Base-by-base conservation (phyloP, 2,797 vertebrate genomes). In the Sarcoramphus papa region DNA sequence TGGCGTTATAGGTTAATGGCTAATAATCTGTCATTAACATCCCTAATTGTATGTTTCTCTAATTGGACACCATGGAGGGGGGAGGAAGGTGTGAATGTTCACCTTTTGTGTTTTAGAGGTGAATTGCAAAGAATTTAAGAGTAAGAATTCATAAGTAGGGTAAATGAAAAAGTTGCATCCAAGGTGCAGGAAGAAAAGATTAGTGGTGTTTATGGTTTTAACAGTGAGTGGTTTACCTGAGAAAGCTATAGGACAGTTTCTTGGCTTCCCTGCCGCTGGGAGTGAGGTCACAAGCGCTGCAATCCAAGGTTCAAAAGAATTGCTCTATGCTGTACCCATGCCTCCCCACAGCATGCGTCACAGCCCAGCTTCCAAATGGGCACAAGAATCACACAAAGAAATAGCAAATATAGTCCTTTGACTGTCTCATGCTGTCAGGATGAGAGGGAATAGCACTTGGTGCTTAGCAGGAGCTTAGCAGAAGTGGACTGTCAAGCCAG, bases 11-110 rank as follows among this genome's bases (percentile, higher is more conserved):
- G 78, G 94, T 91, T 91, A 94, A 94, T 96, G 75, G 37, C 67
- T 92, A 90, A 94, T 93, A 92, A 96, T 92, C 77, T 85, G 65
- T 93, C 82, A 93, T 92, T 97, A 97, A 65, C 85, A 84, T 78
- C 51, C 43, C 31, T 94, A 96, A 96, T 94, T 93, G 76, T 73
- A 90, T 35, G 54, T 65, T 91, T 82, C 85, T 91, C 83, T 87
- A 95, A 95, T 51, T 92, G 87, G 72, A 74, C 69, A 74, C 24
- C 21, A 24, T 0, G 23, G 56, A 35, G 21, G 4, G 6, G 37
- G 59, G 27, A 37, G 70, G 53, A 72, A 93, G 78, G 50, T 74
- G 53, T 57, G 23, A 85, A 77, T 53, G 27, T 53, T 91, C 57
- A 63, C 22, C 43, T 95, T 92, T 37, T 59, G 33, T 20, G 0